A percentile compares a stretch with the other conserved stretches of the same genome.
Evolutionary conservation across 2,797 vertebrate genomes (phyloP).

Genomic region (Lagorchestes hirsutus): DNA sequence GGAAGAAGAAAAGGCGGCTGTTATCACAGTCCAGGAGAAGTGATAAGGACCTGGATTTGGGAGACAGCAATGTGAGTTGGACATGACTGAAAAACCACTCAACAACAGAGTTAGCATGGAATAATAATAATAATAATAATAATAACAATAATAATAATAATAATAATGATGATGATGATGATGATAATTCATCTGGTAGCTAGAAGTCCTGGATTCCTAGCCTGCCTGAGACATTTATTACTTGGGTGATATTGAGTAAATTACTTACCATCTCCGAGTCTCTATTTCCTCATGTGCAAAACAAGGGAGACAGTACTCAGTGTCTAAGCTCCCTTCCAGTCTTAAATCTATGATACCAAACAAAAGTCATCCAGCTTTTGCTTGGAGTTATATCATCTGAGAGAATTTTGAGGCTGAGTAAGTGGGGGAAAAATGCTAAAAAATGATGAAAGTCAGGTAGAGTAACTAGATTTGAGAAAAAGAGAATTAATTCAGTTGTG

Average conservation of each 20-base stretch:
- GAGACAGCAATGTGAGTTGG: background rate
- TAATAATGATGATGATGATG: no score
- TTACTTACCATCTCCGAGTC: background rate
- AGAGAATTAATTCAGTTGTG: background rate
- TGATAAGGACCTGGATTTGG: background rate
- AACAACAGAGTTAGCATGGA: background rate
- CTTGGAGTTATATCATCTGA: background rate
- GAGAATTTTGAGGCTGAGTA: background rate
- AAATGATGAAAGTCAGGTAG: background rate
- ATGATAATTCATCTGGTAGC: background rate
- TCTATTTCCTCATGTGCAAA: background rate
- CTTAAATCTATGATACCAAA: background rate
- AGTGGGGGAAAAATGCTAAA: background rate
- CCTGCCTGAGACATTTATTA: background rate
- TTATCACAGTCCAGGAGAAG: background rate
- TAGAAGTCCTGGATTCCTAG: background rate
- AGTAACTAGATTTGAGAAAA: background rate
- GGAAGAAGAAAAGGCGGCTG: slow-evolving; percentile 8
- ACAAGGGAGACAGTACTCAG: background rate
- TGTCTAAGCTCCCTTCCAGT: background rate
- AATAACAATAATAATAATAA: no score
- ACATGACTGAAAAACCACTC: background rate
- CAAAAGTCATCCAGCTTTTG: background rate
- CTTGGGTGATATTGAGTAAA: background rate
- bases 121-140: no score